Base-by-base conservation (phyloP, 2,888 invertebrate species). In the Spicauda simplicius region DNA sequence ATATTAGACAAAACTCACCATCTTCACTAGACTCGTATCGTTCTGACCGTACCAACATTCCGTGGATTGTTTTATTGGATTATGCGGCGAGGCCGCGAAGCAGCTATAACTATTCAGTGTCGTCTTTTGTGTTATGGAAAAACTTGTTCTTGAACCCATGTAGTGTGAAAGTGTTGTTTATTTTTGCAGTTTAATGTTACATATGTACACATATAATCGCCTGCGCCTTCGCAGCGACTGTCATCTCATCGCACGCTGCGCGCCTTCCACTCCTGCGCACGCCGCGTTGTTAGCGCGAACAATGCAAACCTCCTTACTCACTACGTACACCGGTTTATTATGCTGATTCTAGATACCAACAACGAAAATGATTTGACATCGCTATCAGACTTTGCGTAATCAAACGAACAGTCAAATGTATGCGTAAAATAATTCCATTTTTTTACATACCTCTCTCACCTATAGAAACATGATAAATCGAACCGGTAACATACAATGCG, bases 81-180 rank as follows among this genome's bases (percentile, higher is more conserved):
- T 93, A 93, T 92, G 91, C 91, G 88, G 85, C 86, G 88, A 87
- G 87, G 88, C 86, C 87, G 88, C 89, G 91, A 87, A 91, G 90
- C 87, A 91, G 91, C 93, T 93, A 93, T 93, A 93, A 93, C 93
- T 93, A 93, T 93, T 93, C 93, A 93, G 91, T 89, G 93, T 91
- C 87, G 92, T 91, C 93, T 93, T 92, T 93, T 93, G 92, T 93
- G 93, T 93, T 93, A 93, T 93, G 93, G 93, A 93, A 93, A 93
- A 93, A 93, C 93, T 93, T 93, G 93, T 93, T 93, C 88, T 92
- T 91, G 90, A 91, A 91, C 89, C 92, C 91, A 91, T 93, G 93
- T 93, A 93, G 93, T 93, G 93, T 93, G 93, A 93, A 93, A 90
- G 86, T 86, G 80, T 92, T 87, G 83, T 93, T 93, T 93, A 93